These are phyloP conservation scores for Cataglyphis rosenhaueri DNA, from an alignment of 2,888 invertebrate species.

Conservation along the genomic window DNA sequence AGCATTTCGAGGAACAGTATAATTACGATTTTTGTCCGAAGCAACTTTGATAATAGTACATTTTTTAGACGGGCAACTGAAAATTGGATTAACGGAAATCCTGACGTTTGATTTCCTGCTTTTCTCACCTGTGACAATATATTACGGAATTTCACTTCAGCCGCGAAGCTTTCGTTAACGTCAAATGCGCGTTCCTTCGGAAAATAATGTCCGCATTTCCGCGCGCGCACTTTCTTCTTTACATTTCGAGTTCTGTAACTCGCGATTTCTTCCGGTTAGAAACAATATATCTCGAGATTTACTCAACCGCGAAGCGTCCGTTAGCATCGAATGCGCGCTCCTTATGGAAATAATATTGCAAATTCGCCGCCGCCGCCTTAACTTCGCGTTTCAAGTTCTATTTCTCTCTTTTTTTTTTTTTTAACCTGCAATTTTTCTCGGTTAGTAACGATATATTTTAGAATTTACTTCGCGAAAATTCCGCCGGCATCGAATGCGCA, in stretches of 20 bases:
- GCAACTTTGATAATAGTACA: not conserved
- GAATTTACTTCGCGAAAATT: constrained; percentile 33
- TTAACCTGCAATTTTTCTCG: not conserved
- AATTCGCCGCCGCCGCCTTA: constrained; percentile 8
- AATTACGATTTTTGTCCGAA: not conserved
- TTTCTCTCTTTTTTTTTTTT: not conserved
- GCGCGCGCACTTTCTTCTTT: not conserved
- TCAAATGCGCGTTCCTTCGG: constrained; percentile 32
- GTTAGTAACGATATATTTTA: constrained; percentile 12
- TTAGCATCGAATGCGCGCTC: constrained; percentile 22
- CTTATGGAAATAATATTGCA: constrained; percentile 16
- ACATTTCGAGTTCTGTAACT: not conserved
- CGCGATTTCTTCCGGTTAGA: constrained; percentile 32
- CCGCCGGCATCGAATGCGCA: constrained; percentile 15
- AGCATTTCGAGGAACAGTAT: not conserved
- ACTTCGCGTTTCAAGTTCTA: constrained; percentile 3
- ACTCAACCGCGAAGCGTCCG: constrained; percentile 16
- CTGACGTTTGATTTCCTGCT: constrained; percentile 38
- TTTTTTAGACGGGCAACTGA: not conserved
- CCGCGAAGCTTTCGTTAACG: constrained; percentile 34
- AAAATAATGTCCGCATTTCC: constrained; percentile 32
- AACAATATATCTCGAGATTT: constrained; percentile 26
- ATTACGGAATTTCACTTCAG: constrained; percentile 27
- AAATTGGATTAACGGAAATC: constrained; percentile 38
- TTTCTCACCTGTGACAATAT: constrained; percentile 31